Percentiles rank a stretch among this genome's conserved stretches.
Conservation (phyloP, 2,888 invertebrate genomes). For the Bimastos eiseni region DNA sequence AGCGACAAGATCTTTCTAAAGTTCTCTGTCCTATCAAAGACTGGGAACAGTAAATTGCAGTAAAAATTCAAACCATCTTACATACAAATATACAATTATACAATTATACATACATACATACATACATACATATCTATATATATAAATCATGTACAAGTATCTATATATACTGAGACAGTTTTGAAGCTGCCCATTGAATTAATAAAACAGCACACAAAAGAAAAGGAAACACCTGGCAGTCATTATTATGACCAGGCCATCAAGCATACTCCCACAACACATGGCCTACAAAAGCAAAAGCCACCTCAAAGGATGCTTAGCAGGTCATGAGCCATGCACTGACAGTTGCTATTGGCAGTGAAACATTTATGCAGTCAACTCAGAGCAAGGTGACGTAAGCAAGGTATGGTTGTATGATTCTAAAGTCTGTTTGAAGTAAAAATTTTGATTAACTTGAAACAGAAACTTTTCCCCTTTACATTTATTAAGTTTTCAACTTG, state of each 20-base stretch:
- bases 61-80: background rate
- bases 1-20: background rate
- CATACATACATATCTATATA: background rate
- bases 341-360: background rate
- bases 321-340: background rate
- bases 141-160: background rate
- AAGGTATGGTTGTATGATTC: background rate
- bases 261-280: background rate
- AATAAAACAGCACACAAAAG: background rate
- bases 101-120: background rate
- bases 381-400: background rate
- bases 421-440: background rate
- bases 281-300: background rate
- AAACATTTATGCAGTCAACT: background rate
- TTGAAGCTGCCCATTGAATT: background rate
- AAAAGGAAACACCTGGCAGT: slow-evolving; percentile 13
- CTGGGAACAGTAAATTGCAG: background rate
- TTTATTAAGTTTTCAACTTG: background rate
- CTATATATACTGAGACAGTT: background rate
- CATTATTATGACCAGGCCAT: background rate
- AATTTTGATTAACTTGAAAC: too few relatives aligned
- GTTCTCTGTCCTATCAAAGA: background rate
- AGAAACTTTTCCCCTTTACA: too few relatives aligned
- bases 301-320: background rate
- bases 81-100: background rate